Conservation (phyloP, 2,888 invertebrate genomes). For the Stenichneumon culpator region DNA sequence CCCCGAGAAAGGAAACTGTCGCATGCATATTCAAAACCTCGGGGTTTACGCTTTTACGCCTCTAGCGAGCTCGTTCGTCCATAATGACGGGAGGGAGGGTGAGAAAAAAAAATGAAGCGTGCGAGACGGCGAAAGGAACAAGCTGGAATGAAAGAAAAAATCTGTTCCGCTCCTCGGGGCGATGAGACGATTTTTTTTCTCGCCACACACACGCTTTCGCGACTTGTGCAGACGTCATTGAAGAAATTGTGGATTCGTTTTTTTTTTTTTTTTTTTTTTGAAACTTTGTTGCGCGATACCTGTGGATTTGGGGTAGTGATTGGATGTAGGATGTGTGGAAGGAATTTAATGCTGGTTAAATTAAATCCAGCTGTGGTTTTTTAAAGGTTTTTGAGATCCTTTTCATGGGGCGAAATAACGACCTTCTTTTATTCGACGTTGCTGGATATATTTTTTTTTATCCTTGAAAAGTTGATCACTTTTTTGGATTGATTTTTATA, state of each 20-base stretch:
- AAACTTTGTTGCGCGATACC: too few relatives aligned
- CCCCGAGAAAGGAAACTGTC: constrained; percentile 32
- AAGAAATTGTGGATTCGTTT: neutral
- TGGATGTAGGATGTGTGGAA: too few relatives aligned
- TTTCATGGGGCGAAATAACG: too few relatives aligned
- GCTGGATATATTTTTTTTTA: too few relatives aligned
- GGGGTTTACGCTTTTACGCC: constrained; percentile 61
- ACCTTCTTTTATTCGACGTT: too few relatives aligned
- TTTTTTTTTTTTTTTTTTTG: too few relatives aligned
- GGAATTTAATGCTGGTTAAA: too few relatives aligned
- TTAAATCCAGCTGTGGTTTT: too few relatives aligned
- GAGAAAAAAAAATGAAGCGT: neutral
- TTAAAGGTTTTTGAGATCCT: too few relatives aligned
- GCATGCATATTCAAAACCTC: constrained; percentile 65
- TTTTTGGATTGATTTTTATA: too few relatives aligned
- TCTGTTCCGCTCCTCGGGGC: neutral
- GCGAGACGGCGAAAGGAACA: neutral
- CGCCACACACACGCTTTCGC: neutral
- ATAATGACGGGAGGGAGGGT: constrained; percentile 11
- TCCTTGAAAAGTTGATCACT: too few relatives aligned
- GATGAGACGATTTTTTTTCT: neutral
- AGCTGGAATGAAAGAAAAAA: constrained; percentile 26
- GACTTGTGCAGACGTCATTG: neutral
- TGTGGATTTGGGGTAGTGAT: too few relatives aligned
- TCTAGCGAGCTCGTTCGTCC: constrained; percentile 29